Evolutionary conservation across 1,140 invertebrate species (phyloP).

Genomic region (Centruroides sculpturatus): DNA sequence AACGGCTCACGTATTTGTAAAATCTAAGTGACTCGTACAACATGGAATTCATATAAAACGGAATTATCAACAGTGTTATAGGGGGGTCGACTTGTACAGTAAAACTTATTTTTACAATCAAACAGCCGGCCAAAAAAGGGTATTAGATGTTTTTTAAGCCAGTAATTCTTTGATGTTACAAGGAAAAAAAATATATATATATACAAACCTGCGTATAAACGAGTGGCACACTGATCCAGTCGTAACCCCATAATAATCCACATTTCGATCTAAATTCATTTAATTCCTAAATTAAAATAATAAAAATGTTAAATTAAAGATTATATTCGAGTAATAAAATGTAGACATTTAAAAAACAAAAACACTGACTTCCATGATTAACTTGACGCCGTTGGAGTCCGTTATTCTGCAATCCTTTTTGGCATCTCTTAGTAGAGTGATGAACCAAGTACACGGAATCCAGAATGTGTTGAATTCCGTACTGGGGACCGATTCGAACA

Average conservation of each 20-base stretch:
- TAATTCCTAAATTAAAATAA: conserved; percentile 38
- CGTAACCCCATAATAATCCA: conserved; percentile 64
- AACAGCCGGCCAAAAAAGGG: too few species aligned
- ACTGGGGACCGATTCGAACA: conserved; percentile 43
- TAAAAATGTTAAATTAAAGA: too few species aligned
- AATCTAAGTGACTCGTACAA: too few species aligned
- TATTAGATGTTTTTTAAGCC: too few species aligned
- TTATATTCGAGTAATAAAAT: too few species aligned
- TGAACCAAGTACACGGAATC: conserved; percentile 52
- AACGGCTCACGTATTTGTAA: too few species aligned
- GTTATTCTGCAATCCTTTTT: conserved; percentile 35
- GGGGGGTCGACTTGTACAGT: too few species aligned
- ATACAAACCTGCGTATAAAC: conserved; percentile 87
- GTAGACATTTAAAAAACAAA: too few species aligned
- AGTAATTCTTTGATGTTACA: too few species aligned
- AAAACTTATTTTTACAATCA: too few species aligned
- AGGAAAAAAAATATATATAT: not conserved
- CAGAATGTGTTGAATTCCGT: conserved; percentile 51
- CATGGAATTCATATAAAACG: too few species aligned
- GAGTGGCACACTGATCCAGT: conserved; percentile 91
- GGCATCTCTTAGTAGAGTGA: conserved; percentile 42
- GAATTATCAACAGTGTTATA: too few species aligned
- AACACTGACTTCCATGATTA: conserved; percentile 45
- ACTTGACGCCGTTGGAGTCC: conserved; percentile 44
- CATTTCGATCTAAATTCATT: conserved; percentile 51